Evolutionary conservation across 2,113 vertebrate species (phyloP).

Genomic region (Brachirus orientalis): DNA sequence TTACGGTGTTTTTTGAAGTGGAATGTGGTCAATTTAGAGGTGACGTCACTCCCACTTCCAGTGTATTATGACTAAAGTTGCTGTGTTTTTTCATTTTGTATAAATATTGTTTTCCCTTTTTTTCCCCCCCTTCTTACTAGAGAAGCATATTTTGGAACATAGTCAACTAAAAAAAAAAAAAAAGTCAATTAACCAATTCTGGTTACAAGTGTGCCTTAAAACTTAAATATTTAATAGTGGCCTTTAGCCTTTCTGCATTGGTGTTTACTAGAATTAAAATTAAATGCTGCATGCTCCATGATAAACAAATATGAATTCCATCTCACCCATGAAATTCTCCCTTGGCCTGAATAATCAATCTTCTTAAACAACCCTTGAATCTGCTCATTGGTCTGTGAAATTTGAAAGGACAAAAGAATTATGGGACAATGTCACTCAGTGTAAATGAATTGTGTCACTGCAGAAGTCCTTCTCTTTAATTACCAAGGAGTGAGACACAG

Average conservation of each 20-base stretch:
- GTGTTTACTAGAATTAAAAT: slow-evolving; percentile 16
- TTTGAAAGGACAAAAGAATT: slow-evolving; percentile 46
- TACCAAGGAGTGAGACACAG: slow-evolving; percentile 4
- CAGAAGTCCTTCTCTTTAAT: neutral
- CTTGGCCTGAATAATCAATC: slow-evolving; percentile 79
- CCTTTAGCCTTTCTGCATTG: neutral
- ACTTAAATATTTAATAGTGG: slow-evolving; percentile 9
- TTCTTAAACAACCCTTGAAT: slow-evolving; percentile 83
- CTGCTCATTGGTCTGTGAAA: slow-evolving; percentile 80
- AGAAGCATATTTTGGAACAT: too few relatives aligned
- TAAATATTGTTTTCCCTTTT: too few relatives aligned
- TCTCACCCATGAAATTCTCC: slow-evolving; percentile 81
- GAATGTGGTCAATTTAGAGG: too few relatives aligned
- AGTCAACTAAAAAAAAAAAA: too few relatives aligned
- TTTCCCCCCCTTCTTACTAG: too few relatives aligned
- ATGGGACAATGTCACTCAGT: slow-evolving; percentile 5
- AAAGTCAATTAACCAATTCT: too few relatives aligned
- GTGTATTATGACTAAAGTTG: too few relatives aligned
- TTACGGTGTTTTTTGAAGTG: too few relatives aligned
- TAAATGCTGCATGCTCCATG: slow-evolving; percentile 15
- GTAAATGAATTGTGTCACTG: slow-evolving; percentile 23
- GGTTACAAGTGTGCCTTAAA: too few relatives aligned
- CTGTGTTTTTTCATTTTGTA: too few relatives aligned
- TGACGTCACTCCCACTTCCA: too few relatives aligned
- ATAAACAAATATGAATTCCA: slow-evolving; percentile 33